These are phyloP conservation scores for Lamellibrachia luymesi DNA, from an alignment of 1,140 invertebrate species.

Conservation along the genomic window DNA sequence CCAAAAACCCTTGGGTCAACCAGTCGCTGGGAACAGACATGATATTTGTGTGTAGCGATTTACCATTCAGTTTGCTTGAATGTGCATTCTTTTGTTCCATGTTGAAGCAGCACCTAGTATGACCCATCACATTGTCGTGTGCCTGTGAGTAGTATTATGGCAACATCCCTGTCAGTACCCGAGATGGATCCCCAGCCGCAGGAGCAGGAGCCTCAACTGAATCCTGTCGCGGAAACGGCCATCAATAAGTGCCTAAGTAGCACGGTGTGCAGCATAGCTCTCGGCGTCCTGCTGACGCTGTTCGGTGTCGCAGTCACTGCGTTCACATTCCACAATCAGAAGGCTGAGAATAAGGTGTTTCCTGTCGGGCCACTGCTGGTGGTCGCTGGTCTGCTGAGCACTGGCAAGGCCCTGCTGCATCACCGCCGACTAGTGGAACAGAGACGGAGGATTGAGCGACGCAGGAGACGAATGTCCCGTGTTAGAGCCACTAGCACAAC, in stretches of 20 bases:
- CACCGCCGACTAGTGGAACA: not conserved
- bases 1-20: not conserved
- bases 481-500: not conserved
- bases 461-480: not conserved
- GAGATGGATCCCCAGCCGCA: not conserved
- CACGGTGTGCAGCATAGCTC: not conserved
- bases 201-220: not conserved
- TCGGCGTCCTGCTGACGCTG: not conserved
- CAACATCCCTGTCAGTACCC: not conserved
- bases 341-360: constrained; percentile 10
- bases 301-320: constrained; percentile 1
- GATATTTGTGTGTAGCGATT: not conserved
- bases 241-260: not conserved
- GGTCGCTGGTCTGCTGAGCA: not conserved
- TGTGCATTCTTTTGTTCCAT: not conserved
- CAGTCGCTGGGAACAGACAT: not conserved
- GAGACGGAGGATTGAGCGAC: not conserved
- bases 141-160: not conserved
- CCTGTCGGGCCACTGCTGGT: not conserved
- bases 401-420: not conserved
- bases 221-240: not conserved
- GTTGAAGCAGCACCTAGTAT: not conserved
- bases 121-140: not conserved
- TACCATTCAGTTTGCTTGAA: not conserved
- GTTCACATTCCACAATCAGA: not conserved